Base-by-base conservation (phyloP, 2,888 invertebrate genomes). In the Holacanthella duospinosa region DNA sequence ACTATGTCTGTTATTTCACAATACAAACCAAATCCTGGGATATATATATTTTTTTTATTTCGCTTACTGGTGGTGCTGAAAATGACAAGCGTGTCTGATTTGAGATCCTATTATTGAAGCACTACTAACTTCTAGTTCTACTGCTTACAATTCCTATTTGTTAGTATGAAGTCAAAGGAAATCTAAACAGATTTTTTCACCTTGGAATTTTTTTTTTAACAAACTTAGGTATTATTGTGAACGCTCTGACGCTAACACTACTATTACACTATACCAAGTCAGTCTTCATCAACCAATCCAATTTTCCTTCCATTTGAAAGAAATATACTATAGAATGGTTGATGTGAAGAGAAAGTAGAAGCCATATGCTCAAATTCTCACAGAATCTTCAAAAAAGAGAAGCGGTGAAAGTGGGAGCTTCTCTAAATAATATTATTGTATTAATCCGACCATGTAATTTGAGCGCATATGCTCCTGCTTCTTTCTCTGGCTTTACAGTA, bases 51-150 rank as follows among this genome's bases (percentile, higher is more conserved):
- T 36, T 36, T 36, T 36, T 16, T 36, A 16, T 16, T 21, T 9
- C 48, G 48, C 48, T 48, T 21, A 9, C 48, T n/a, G 4, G 4
- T n/a, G 19, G 4, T 48, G 4, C 48, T 21, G 48, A 48, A 36
- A 36, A 48, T 48, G 48, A 48, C 48, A 48, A 48, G 48, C 21
- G 48, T 48, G 48, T 48, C 48, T 48, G 48, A 48, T 48, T 48
- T 21, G 48, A 48, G 16, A 48, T 48, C 48, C 48, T 4, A n/a
- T n/a, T 36, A 36, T 36, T 36, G 9, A 6, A 36, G 36, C 36
- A 36, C 36, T 9, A 36, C 36, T 36, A 36, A 36, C 16, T 48
- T 21, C 48, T 48, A 4, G 6, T 36, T 16, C 36, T 36, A 12
- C 16, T 12, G 36, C 6, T 21, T 48, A 16, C 21, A n/a, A n/a